Conservation (phyloP, 2,888 invertebrate genomes). For the Athalia circularis region DNA sequence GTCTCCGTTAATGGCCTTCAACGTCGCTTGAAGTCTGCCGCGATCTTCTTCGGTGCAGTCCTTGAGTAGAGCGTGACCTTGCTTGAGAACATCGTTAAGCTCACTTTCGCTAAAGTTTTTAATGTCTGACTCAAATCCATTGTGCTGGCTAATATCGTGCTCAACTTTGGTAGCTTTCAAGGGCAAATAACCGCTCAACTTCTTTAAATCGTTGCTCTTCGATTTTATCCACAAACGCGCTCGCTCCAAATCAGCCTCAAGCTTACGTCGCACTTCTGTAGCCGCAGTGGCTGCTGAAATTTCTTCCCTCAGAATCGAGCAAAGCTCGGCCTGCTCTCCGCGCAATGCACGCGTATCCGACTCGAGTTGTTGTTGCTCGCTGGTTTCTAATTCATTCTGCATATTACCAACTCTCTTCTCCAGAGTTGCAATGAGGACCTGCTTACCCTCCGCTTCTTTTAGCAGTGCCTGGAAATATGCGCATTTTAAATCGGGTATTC, state of each 20-base stretch:
- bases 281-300: conserved; percentile 83
- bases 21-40: conserved; percentile 79
- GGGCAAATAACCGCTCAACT: conserved; percentile 85
- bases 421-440: conserved; percentile 87
- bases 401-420: conserved; percentile 90
- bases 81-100: conserved; percentile 84
- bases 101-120: conserved; percentile 86
- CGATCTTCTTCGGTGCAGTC: conserved; percentile 87
- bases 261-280: conserved; percentile 82
- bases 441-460: conserved; percentile 91
- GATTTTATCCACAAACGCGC: conserved; percentile 88
- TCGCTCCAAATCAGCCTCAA: conserved; percentile 87
- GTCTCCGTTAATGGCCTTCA: conserved; percentile 83
- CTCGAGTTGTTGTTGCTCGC: conserved; percentile 88
- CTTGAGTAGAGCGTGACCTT: conserved; percentile 85
- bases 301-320: conserved; percentile 83
- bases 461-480: conserved; percentile 76
- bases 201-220: conserved; percentile 85
- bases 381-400: conserved; percentile 89
- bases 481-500: neutral
- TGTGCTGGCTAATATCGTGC: conserved; percentile 85
- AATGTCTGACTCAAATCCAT: conserved; percentile 85
- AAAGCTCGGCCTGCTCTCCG: conserved; percentile 85
- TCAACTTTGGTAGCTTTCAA: conserved; percentile 89
- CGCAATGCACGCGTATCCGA: conserved; percentile 83